These are phyloP conservation scores for Pterois miles DNA, from an alignment of 2,797 vertebrate species.

Conservation along the genomic window DNA sequence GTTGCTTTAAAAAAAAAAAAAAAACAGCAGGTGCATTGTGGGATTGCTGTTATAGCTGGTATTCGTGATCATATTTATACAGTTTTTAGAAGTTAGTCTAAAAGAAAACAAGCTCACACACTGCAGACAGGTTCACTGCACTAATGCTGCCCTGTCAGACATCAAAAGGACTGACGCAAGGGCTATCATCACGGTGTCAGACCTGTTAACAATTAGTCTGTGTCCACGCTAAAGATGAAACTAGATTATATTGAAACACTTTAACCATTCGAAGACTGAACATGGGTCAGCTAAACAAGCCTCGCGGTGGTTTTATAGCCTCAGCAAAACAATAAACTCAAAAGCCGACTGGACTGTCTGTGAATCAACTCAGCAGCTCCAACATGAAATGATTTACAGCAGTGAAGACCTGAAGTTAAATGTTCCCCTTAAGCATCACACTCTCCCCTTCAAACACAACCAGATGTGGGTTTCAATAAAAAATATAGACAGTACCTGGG, in stretches of 20 bases:
- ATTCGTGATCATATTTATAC: background rate
- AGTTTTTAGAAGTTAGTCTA: background rate
- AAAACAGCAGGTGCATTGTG: background rate
- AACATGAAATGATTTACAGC: background rate
- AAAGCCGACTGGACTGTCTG: background rate
- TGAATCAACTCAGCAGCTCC: constrained; percentile 2
- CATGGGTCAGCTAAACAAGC: background rate
- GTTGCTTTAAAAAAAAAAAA: background rate
- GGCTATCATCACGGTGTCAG: constrained; percentile 39
- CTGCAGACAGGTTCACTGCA: constrained; percentile 5
- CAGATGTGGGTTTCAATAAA: background rate
- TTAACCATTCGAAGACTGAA: background rate
- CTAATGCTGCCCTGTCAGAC: constrained; percentile 28
- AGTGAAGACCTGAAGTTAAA: background rate
- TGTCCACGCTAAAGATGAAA: background rate
- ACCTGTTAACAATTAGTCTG: constrained; percentile 36
- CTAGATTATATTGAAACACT: background rate
- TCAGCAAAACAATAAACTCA: constrained; percentile 23
- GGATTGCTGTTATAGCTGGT: background rate
- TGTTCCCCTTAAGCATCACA: background rate
- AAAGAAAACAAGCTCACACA: constrained; percentile 9
- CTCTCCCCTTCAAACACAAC: background rate
- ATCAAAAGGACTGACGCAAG: constrained; percentile 42
- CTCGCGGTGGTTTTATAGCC: background rate
- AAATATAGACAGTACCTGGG: constrained; percentile 72